Conservation (phyloP, 2,113 vertebrate genomes). For the Chitala chitala region DNA sequence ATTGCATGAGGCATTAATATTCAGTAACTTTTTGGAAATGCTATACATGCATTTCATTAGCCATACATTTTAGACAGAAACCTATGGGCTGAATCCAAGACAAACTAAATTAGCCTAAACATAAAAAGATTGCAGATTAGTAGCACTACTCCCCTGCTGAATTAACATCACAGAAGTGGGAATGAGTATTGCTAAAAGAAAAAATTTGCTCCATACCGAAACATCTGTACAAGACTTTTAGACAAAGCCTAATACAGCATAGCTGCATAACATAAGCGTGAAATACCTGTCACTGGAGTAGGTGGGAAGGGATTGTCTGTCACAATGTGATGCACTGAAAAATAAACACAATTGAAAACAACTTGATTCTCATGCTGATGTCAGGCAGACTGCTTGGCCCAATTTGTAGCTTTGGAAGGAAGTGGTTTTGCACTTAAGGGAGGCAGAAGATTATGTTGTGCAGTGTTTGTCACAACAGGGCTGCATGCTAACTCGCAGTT, state of each 20-base stretch:
- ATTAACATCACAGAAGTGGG: not conserved
- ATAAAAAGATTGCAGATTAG: slow-evolving; percentile 1
- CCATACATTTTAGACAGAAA: not conserved
- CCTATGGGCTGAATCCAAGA: not conserved
- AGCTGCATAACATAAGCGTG: not conserved
- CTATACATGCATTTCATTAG: too few species aligned
- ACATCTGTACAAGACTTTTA: not conserved
- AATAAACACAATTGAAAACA: slow-evolving; percentile 20
- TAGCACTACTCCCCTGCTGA: not conserved
- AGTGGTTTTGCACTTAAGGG: not conserved
- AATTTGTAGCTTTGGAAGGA: not conserved
- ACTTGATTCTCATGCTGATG: not conserved
- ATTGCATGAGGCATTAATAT: not conserved
- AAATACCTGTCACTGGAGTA: slow-evolving; percentile 54
- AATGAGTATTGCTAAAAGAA: not conserved
- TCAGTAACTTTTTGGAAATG: too few species aligned
- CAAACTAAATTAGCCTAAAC: not conserved
- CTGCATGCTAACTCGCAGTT: not conserved
- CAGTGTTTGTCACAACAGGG: not conserved
- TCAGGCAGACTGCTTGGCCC: not conserved
- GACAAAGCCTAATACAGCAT: not conserved
- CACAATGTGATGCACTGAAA: slow-evolving; percentile 68
- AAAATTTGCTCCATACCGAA: not conserved
- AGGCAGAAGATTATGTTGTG: not conserved
- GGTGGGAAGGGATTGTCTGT: slow-evolving; percentile 67